Conservation (phyloP, 2,797 vertebrate genomes). For the Phalanger gymnotis region DNA sequence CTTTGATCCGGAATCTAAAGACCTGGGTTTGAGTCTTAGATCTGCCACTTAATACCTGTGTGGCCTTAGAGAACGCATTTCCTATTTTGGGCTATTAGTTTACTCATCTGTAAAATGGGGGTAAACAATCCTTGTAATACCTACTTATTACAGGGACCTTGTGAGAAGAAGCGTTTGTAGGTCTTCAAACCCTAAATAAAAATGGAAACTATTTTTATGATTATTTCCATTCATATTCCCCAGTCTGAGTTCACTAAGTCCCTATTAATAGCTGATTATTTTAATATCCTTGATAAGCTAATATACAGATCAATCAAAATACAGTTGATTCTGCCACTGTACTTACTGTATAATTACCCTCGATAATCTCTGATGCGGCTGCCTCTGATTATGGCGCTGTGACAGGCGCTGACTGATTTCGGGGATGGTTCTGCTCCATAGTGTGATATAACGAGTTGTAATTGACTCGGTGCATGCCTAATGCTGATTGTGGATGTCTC, state of each 20-base stretch:
- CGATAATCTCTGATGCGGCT: slow-evolving; percentile 29
- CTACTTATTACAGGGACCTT: not conserved
- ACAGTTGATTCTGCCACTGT: not conserved
- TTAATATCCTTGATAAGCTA: not conserved
- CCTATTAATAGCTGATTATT: not conserved
- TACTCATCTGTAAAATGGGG: not conserved
- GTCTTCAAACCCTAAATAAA: not conserved
- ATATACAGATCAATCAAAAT: slow-evolving; percentile 53
- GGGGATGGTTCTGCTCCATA: not conserved
- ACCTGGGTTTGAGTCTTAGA: too few relatives aligned
- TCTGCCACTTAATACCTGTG: not conserved
- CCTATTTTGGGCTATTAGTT: not conserved
- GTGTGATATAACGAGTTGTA: slow-evolving; percentile 42
- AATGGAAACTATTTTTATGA: not conserved
- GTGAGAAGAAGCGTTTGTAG: not conserved
- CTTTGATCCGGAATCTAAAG: not conserved
- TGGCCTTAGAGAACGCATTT: not conserved
- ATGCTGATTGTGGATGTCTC: slow-evolving; percentile 57
- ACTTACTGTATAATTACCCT: slow-evolving; percentile 38
- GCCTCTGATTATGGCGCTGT: slow-evolving; percentile 48
- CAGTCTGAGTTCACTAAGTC: not conserved
- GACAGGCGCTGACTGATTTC: not conserved
- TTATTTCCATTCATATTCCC: not conserved
- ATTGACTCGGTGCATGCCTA: slow-evolving; percentile 44
- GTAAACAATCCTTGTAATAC: not conserved